A percentile compares a stretch with the other conserved stretches of the same genome.
Conservation (phyloP, 2,888 invertebrate genomes). For the Lumbricus terrestris region DNA sequence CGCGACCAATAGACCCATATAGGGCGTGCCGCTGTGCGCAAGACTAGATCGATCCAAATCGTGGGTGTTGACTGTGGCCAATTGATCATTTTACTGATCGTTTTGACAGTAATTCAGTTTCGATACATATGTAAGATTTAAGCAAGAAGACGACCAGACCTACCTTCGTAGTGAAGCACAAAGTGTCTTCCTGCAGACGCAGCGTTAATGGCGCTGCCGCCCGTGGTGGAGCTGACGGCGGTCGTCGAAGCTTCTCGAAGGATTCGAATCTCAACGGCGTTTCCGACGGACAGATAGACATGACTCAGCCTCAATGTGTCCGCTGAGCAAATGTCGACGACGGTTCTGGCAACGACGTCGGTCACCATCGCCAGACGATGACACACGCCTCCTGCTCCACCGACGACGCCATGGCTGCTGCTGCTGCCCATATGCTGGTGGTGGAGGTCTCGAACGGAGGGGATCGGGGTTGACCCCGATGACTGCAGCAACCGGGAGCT, state of each 20-base stretch:
- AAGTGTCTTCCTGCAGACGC: not conserved
- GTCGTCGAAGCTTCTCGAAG: not conserved
- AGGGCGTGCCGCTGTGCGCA: too few species aligned
- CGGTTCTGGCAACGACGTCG: constrained; percentile 14
- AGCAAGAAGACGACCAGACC: not conserved
- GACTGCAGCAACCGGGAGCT: too few species aligned
- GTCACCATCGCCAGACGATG: constrained; percentile 21
- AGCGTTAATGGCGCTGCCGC: too few species aligned
- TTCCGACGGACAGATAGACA: constrained; percentile 15
- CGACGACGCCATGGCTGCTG: too few species aligned
- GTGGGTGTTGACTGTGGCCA: too few species aligned
- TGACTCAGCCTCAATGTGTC: constrained; percentile 4
- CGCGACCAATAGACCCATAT: too few species aligned
- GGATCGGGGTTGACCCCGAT: not conserved
- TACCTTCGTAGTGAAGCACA: constrained; percentile 16
- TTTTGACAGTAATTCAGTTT: not conserved
- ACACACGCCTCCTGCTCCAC: too few species aligned
- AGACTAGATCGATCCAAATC: too few species aligned
- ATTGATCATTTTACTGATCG: not conserved
- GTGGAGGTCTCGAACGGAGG: too few species aligned
- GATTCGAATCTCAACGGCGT: constrained; percentile 19
- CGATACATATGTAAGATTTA: not conserved
- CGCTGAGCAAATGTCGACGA: constrained; percentile 20
- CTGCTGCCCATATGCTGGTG: too few species aligned
- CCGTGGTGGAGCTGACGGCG: not conserved